Conservation (phyloP, 2,797 vertebrate genomes). For the Capromys pilorides region DNA sequence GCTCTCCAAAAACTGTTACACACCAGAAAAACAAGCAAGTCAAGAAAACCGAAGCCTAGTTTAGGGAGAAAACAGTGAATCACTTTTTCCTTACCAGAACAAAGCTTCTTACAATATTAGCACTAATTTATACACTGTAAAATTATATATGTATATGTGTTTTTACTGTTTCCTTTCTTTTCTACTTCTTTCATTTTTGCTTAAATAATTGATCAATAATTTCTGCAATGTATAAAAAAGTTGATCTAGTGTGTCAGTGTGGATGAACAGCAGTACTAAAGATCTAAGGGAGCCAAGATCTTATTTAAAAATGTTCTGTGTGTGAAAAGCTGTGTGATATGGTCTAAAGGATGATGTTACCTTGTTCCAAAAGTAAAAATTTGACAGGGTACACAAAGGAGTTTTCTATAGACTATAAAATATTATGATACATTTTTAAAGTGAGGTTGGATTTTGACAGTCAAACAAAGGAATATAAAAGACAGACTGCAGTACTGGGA, state of each 20-base stretch:
- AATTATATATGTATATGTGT: neutral
- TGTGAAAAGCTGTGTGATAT: neutral
- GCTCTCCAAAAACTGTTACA: neutral
- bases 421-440: neutral
- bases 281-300: neutral
- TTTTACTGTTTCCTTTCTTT: neutral
- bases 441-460: neutral
- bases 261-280: neutral
- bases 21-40: neutral
- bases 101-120: neutral
- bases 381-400: neutral
- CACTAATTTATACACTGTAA: neutral
- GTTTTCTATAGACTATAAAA: neutral
- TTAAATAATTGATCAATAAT: neutral
- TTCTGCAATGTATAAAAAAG: neutral
- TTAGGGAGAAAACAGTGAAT: neutral
- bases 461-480: neutral
- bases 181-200: neutral
- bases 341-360: neutral
- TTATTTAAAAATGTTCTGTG: neutral
- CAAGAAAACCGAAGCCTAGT: neutral
- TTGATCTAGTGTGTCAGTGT: neutral
- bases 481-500: neutral
- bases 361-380: neutral
- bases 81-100: neutral